These are phyloP conservation scores for Polyommatus iphigenia DNA, from an alignment of 2,888 invertebrate species.

Conservation along the genomic window DNA sequence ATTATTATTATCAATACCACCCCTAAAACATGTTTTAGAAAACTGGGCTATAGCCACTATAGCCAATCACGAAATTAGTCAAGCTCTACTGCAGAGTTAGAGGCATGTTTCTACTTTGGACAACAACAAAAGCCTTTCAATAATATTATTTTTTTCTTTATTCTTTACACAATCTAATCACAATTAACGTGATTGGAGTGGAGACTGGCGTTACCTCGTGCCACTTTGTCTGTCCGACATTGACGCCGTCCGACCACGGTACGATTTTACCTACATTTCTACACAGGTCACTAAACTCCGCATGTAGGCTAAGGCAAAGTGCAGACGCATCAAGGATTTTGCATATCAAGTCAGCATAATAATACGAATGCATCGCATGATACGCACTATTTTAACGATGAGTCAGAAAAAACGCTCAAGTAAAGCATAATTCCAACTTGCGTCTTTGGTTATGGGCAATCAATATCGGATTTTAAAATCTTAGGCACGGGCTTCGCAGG, in stretches of 20 bases:
- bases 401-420: not conserved
- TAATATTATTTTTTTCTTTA: not conserved
- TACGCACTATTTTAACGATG: not conserved
- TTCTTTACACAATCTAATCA: conserved; percentile 13
- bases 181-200: conserved; percentile 28
- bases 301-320: conserved; percentile 26
- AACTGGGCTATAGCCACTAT: too few relatives aligned
- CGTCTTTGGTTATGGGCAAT: too few relatives aligned
- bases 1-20: too few relatives aligned
- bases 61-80: too few relatives aligned
- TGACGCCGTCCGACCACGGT: conserved; percentile 30
- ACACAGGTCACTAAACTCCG: conserved; percentile 4
- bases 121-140: not conserved
- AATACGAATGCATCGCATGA: not conserved
- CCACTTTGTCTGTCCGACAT: conserved; percentile 37
- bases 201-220: conserved; percentile 37
- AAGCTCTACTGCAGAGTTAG: not conserved
- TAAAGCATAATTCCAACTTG: too few relatives aligned
- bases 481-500: not conserved
- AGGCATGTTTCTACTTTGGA: not conserved
- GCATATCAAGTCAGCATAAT: not conserved
- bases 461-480: not conserved
- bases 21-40: too few relatives aligned
- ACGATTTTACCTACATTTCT: conserved; percentile 11
- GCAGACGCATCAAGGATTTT: conserved; percentile 19